phyloP scores from a whole-genome alignment of 1,140 invertebrate genomes.

The Drosophila parvula region DNA sequence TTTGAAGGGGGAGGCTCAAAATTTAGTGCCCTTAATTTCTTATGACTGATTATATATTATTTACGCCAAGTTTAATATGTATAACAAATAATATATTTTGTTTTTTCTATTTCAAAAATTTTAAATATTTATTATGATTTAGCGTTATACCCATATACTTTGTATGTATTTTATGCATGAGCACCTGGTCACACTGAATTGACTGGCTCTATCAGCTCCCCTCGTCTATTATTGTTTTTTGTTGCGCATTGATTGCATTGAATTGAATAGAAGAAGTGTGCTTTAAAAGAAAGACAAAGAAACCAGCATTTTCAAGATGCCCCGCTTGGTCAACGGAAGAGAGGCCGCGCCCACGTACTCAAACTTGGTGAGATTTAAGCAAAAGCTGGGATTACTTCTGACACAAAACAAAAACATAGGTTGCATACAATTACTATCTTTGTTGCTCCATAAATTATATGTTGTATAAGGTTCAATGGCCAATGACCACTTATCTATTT shows the following conservation, averaged over 20 bases:
- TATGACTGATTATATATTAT: no score
- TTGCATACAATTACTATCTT: not conserved
- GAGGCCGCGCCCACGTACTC: conserved; percentile 41
- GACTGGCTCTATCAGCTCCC: conserved; percentile 5
- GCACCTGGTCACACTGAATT: conserved; percentile 11
- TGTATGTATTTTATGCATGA: no score
- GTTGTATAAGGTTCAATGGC: not conserved
- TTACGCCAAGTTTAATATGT: not conserved
- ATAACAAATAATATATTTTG: not conserved
- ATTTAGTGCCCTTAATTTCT: not conserved
- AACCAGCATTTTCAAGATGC: conserved; percentile 33
- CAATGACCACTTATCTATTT: not conserved
- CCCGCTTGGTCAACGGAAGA: conserved; percentile 34
- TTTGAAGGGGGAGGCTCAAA: not conserved
- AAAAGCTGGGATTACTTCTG: not conserved
- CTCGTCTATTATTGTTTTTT: conserved; percentile 42
- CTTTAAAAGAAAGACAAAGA: conserved; percentile 29
- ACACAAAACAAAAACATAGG: not conserved
- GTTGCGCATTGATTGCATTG: conserved; percentile 21
- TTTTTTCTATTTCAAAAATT: not conserved
- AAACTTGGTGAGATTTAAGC: conserved; percentile 28
- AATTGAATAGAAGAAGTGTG: conserved; percentile 15
- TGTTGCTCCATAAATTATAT: not conserved
- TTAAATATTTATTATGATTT: not conserved
- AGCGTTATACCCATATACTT: not conserved